Conservation (phyloP, 2,113 vertebrate species). For the Nyctibius bracteatus region DNA sequence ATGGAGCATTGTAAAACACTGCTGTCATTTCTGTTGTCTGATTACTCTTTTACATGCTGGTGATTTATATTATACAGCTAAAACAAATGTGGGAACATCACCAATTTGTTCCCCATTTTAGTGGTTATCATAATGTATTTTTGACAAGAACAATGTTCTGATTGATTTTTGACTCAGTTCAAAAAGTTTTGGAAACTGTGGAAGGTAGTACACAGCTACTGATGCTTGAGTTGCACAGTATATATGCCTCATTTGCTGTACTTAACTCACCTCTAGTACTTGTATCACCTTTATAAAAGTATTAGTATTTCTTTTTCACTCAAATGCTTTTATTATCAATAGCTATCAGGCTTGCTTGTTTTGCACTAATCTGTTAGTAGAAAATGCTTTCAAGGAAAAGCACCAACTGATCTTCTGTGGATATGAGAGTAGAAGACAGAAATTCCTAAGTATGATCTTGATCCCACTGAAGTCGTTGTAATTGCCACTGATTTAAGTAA, state of each 20-base stretch:
- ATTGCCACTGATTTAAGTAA: neutral
- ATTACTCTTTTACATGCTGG: neutral
- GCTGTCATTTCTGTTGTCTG: slow-evolving; percentile 4
- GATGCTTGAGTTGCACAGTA: neutral
- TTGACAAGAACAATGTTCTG: neutral
- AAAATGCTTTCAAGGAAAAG: neutral
- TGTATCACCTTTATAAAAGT: neutral
- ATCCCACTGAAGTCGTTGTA: neutral
- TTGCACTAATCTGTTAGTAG: neutral
- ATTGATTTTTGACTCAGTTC: neutral
- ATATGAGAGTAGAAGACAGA: neutral
- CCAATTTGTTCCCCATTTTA: neutral
- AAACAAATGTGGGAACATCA: slow-evolving; percentile 21
- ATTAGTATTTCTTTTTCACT: neutral
- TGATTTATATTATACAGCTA: slow-evolving; percentile 9
- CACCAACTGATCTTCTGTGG: neutral
- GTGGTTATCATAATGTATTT: neutral
- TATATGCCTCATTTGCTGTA: neutral
- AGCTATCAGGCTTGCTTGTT: neutral
- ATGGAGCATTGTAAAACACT: neutral
- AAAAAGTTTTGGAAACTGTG: neutral
- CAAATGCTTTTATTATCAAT: neutral
- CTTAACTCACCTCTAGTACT: neutral
- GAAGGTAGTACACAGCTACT: neutral
- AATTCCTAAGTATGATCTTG: neutral